Evolutionary conservation across 2,888 invertebrate species (phyloP).

Genomic region (Azorinus chamasolen): DNA sequence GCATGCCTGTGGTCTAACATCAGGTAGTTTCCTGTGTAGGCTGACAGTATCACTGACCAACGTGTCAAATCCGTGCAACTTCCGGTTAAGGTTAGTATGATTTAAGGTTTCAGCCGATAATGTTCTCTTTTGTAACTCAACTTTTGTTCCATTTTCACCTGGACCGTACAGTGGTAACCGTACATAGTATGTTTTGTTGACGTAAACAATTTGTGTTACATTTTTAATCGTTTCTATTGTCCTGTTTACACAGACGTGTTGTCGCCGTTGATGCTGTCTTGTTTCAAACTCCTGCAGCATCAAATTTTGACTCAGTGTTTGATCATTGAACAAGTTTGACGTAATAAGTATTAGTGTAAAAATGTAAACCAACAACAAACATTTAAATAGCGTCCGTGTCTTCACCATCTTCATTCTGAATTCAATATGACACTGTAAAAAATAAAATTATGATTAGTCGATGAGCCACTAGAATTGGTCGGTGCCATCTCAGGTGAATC

Average conservation of each 20-base stretch:
- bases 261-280: not conserved
- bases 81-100: conserved; percentile 9
- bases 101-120: not conserved
- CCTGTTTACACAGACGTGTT: not conserved
- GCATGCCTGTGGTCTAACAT: conserved; percentile 32
- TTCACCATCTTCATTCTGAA: not conserved
- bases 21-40: conserved; percentile 44
- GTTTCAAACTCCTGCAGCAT: not conserved
- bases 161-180: not conserved
- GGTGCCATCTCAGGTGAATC: too few species aligned
- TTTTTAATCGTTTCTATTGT: not conserved
- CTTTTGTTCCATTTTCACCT: conserved; percentile 14
- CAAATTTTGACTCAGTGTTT: not conserved
- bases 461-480: too few species aligned
- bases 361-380: conserved; percentile 4
- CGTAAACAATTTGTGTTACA: conserved; percentile 3
- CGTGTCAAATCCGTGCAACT: conserved; percentile 44
- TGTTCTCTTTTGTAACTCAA: not conserved
- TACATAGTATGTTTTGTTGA: not conserved
- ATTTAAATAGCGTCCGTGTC: conserved; percentile 7
- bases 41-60: conserved; percentile 47
- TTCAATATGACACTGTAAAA: too few species aligned
- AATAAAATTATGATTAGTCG: too few species aligned
- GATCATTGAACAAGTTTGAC: not conserved
- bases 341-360: not conserved